Conservation (phyloP, 2,797 vertebrate species). For the Sebastes kiyomatsui region DNA sequence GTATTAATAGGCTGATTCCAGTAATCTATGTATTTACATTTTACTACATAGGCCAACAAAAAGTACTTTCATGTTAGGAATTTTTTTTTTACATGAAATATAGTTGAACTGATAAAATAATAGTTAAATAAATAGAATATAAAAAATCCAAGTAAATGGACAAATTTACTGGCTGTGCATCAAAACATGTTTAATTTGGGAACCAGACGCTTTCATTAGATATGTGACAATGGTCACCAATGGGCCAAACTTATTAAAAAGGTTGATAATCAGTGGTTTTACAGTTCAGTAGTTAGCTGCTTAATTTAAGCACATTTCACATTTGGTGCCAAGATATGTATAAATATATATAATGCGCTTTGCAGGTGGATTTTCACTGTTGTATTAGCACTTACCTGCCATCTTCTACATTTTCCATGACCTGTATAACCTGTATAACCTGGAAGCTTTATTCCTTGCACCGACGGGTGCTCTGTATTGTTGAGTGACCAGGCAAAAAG, state of each 20-base stretch:
- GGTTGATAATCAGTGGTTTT: not conserved
- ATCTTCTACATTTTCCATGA: slow-evolving; percentile 8
- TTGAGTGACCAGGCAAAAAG: not conserved
- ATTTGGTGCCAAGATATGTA: slow-evolving; percentile 72
- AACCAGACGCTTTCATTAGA: not conserved
- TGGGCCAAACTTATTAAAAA: slow-evolving; percentile 1
- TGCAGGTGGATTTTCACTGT: slow-evolving; percentile 28
- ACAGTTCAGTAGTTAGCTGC: slow-evolving; percentile 19
- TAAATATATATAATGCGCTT: slow-evolving; percentile 18
- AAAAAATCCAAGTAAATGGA: not conserved
- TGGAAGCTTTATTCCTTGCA: slow-evolving; percentile 13
- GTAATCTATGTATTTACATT: not conserved
- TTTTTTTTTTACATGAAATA: not conserved
- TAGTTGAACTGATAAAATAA: not conserved
- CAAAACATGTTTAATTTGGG: not conserved
- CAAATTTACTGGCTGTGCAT: not conserved
- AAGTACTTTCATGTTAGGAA: not conserved
- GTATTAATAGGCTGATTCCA: not conserved
- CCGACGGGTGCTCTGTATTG: slow-evolving; percentile 1
- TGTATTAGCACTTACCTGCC: slow-evolving; percentile 40
- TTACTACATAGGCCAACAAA: not conserved
- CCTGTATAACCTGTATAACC: slow-evolving; percentile 15
- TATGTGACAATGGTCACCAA: not conserved
- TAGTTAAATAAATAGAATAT: not conserved
- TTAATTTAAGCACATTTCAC: slow-evolving; percentile 34